Evolutionary conservation across 1,140 invertebrate genomes (phyloP).

Genomic region (Rhyacophila brunnea): DNA sequence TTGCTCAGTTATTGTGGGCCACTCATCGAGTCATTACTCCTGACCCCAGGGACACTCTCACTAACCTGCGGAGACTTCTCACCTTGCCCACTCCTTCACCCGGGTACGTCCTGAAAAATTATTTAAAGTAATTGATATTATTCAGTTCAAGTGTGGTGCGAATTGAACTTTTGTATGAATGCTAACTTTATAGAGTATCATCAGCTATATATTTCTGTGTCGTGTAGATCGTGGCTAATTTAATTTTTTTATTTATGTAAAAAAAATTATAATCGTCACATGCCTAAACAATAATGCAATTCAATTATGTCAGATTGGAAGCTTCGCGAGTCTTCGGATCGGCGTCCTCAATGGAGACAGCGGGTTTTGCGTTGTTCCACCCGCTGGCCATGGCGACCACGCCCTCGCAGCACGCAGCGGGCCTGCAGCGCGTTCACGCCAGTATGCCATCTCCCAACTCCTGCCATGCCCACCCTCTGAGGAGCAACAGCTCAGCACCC

Average conservation of each 20-base stretch:
- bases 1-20: conserved; percentile 47
- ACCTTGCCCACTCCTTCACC: conserved; percentile 34
- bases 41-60: conserved; percentile 47
- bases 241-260: no score
- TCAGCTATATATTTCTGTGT: no score
- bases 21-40: conserved; percentile 38
- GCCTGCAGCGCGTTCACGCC: background rate
- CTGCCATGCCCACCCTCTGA: conserved; percentile 41
- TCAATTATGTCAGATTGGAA: conserved; percentile 21
- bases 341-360: conserved; percentile 27
- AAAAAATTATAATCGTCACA: no score
- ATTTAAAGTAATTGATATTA: no score
- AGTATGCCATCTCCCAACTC: background rate
- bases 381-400: conserved; percentile 3
- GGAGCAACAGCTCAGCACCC: conserved; percentile 30
- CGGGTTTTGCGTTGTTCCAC: conserved; percentile 11
- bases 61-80: conserved; percentile 44
- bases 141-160: no score
- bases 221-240: no score
- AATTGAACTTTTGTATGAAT: no score
- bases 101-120: conserved; percentile 1
- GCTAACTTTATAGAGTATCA: no score
- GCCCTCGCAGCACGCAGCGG: conserved; percentile 36
- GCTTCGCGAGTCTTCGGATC: conserved; percentile 21
- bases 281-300: background rate